A percentile compares a stretch with the other conserved stretches of the same genome.
phyloP scores from a whole-genome alignment of 2,113 vertebrate genomes.

The Grallaria varia region DNA sequence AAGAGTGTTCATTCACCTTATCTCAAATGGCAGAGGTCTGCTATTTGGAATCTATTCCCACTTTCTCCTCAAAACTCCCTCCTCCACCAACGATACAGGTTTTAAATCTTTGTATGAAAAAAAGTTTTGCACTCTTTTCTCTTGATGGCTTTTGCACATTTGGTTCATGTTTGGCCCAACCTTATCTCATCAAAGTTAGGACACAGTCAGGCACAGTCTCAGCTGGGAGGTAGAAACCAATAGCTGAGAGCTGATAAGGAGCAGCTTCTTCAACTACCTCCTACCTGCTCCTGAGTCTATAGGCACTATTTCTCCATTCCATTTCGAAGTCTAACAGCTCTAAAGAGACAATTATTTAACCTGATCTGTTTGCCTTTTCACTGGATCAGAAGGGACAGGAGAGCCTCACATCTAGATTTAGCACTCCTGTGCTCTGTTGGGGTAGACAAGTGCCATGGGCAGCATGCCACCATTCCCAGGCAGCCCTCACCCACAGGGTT shows the following conservation, averaged over 20 bases:
- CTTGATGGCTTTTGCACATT: background rate
- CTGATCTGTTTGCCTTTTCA: background rate
- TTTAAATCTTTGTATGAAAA: background rate
- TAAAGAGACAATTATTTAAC: background rate
- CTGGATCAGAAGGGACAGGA: background rate
- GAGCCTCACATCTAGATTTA: background rate
- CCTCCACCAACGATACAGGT: background rate
- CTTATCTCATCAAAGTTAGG: background rate
- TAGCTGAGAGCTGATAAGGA: background rate
- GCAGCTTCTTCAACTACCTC: background rate
- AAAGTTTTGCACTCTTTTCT: background rate
- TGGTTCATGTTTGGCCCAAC: background rate
- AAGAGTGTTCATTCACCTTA: background rate
- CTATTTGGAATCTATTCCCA: background rate
- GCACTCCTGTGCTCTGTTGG: accelerated
- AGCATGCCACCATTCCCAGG: background rate
- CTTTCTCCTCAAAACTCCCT: background rate
- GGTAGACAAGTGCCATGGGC: too few relatives aligned
- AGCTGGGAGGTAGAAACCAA: background rate
- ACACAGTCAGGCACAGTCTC: background rate
- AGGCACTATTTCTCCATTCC: background rate
- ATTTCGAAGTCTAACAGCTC: background rate
- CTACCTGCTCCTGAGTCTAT: background rate
- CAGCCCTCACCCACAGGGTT: background rate
- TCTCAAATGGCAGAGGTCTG: background rate